Evolutionary conservation across 2,888 invertebrate species (phyloP).

Genomic region (Sarcophaga rosellei): DNA sequence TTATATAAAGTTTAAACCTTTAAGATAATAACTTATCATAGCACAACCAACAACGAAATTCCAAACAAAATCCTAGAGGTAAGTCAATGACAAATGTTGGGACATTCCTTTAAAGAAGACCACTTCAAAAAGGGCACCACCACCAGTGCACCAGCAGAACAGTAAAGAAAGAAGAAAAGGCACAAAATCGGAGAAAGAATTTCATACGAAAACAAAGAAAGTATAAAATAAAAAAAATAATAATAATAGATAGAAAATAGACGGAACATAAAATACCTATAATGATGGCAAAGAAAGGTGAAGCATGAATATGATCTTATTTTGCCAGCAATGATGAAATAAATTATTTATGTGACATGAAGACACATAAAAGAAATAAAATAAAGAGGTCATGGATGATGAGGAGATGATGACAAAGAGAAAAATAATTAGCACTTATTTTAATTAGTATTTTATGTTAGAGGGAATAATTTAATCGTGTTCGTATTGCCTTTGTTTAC

Average conservation of each 20-base stretch:
- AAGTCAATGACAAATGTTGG: not conserved
- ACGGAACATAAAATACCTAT: not conserved
- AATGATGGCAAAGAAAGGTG: not conserved
- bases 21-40: not conserved
- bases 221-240: not conserved
- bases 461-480: not conserved
- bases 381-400: slow-evolving; percentile 45
- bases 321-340: not conserved
- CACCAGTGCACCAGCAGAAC: not conserved
- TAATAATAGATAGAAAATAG: not conserved
- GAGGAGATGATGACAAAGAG: slow-evolving; percentile 23
- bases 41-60: slow-evolving; percentile 45
- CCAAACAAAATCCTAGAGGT: slow-evolving; percentile 4
- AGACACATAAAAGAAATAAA: not conserved
- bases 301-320: not conserved
- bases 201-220: slow-evolving; percentile 48
- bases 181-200: not conserved
- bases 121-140: slow-evolving; percentile 25
- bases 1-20: slow-evolving; percentile 33
- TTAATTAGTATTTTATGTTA: slow-evolving; percentile 2
- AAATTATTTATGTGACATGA: not conserved
- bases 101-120: not conserved
- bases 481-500: not conserved
- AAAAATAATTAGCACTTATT: slow-evolving; percentile 10
- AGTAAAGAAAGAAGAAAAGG: slow-evolving; percentile 4